Conservation (phyloP, 2,797 vertebrate species). For the Acropternis orthonyx region DNA sequence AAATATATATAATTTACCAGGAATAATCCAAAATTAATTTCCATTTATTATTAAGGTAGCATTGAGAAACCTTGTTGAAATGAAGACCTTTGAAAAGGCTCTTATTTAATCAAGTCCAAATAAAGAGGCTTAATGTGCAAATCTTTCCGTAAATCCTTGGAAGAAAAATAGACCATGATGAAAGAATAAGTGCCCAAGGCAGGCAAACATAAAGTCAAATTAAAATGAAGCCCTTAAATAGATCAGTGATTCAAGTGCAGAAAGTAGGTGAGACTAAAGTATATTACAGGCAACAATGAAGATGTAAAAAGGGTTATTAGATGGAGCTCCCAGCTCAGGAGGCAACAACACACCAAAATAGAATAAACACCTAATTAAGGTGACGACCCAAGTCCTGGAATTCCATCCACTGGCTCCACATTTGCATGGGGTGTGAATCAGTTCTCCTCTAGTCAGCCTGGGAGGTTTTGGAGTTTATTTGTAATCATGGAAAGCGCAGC, state of each 20-base stretch:
- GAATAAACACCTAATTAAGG: background rate
- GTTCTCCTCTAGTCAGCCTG: background rate
- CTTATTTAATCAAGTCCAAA: conserved; percentile 4
- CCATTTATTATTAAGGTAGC: background rate
- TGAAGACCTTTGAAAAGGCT: background rate
- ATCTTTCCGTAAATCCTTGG: conserved; percentile 20
- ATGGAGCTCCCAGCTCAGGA: background rate
- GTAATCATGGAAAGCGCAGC: background rate
- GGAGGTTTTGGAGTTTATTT: background rate
- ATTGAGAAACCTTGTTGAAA: background rate
- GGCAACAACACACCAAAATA: background rate
- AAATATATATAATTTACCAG: background rate
- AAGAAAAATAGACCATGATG: background rate
- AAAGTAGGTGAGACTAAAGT: background rate
- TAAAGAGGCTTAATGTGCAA: conserved; percentile 21
- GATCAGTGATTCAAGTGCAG: background rate
- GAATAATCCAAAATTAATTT: conserved; percentile 5
- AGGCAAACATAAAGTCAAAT: background rate
- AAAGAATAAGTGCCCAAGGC: conserved; percentile 21
- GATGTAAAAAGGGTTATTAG: background rate
- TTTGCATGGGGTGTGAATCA: background rate
- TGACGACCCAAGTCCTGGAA: background rate
- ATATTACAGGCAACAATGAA: background rate
- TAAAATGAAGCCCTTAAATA: background rate
- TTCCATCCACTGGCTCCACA: background rate